Evolutionary conservation across 1,140 invertebrate genomes (phyloP).

Genomic region (Drosophila eugracilis): DNA sequence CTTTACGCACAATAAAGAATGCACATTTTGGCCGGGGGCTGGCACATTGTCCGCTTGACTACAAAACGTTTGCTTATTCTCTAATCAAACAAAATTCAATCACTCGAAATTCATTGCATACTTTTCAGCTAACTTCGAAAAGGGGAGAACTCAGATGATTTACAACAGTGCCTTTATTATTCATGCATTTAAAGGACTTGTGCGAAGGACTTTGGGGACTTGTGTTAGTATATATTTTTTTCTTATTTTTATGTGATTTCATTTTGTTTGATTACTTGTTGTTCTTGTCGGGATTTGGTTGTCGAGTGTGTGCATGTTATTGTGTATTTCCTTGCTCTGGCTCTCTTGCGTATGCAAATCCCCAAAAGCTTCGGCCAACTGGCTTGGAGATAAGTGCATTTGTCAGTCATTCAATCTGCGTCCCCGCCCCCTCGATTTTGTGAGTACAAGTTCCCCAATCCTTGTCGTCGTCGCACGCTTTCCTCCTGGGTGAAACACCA

Average conservation of each 20-base stretch:
- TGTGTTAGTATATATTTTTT: too few species aligned
- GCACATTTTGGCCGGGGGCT: slow-evolving; percentile 43
- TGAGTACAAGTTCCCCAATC: slow-evolving; percentile 1
- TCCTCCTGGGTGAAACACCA: slow-evolving; percentile 62
- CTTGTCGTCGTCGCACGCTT: slow-evolving; percentile 42
- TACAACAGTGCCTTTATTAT: slow-evolving; percentile 40
- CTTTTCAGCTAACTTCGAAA: slow-evolving; percentile 23
- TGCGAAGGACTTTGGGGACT: slow-evolving; percentile 20
- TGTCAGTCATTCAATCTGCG: slow-evolving; percentile 74
- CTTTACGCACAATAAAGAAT: slow-evolving; percentile 59
- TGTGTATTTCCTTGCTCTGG: slow-evolving; percentile 32
- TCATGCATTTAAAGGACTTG: slow-evolving; percentile 40
- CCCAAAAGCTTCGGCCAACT: slow-evolving; percentile 56
- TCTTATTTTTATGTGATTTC: slow-evolving; percentile 27
- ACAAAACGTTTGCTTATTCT: slow-evolving; percentile 26
- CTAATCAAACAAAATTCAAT: slow-evolving; percentile 59
- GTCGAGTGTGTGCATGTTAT: slow-evolving; percentile 37
- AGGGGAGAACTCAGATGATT: slow-evolving; percentile 22
- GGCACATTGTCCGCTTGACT: slow-evolving; percentile 35
- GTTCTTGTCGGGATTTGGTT: slow-evolving; percentile 33
- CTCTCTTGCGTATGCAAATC: slow-evolving; percentile 68
- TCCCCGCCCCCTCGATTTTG: slow-evolving; percentile 6
- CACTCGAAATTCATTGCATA: slow-evolving; percentile 49
- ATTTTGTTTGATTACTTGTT: slow-evolving; percentile 43
- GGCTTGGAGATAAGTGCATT: slow-evolving; percentile 69